Percentiles rank a stretch among this genome's conserved stretches.
phyloP scores from a whole-genome alignment of 2,888 invertebrate species.

The Nemurella pictetii region DNA sequence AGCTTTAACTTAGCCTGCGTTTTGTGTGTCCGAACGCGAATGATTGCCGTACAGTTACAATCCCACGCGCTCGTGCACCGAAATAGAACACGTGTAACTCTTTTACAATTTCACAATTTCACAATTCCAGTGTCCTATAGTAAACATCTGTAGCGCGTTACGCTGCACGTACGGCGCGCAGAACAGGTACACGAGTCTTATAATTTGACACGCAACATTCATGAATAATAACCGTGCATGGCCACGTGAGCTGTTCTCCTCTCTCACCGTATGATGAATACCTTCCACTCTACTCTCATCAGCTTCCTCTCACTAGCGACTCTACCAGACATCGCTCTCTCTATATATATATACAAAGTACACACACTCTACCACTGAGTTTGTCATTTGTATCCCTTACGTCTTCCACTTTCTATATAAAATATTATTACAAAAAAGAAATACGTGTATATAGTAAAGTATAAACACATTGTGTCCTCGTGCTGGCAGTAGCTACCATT shows the following conservation, averaged over 20 bases:
- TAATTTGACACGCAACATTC: neutral
- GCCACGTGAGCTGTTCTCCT: neutral
- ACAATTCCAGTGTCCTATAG: neutral
- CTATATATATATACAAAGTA: neutral
- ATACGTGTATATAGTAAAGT: neutral
- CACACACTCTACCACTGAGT: neutral
- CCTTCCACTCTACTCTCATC: neutral
- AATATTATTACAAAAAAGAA: conserved; percentile 6
- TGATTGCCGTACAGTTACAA: neutral
- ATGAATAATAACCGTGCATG: neutral
- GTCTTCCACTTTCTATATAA: neutral
- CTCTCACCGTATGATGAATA: neutral
- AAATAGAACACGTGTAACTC: neutral
- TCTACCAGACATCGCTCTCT: neutral
- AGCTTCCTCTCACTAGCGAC: neutral
- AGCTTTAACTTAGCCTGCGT: neutral
- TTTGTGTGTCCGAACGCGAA: neutral
- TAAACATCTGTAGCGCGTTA: neutral
- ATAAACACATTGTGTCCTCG: conserved; percentile 22
- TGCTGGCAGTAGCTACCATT: neutral
- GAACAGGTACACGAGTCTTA: neutral
- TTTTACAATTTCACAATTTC: neutral
- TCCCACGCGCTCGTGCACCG: neutral
- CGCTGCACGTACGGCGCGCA: neutral
- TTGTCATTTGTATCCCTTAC: conserved; percentile 27